Evolutionary conservation across 2,888 invertebrate genomes (phyloP).

Genomic region (Sacculina carcini): DNA sequence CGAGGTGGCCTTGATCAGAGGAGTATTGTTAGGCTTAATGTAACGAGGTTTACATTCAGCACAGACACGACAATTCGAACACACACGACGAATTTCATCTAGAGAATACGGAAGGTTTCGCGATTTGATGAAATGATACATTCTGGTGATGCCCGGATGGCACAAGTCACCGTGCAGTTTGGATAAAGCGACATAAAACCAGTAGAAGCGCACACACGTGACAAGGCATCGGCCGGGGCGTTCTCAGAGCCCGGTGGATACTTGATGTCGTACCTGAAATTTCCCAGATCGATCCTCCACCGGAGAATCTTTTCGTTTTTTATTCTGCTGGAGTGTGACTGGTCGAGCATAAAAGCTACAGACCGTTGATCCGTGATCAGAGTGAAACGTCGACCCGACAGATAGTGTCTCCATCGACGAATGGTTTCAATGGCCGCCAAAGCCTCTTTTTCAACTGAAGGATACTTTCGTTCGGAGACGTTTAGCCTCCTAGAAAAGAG

Average conservation of each 20-base stretch:
- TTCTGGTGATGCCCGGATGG: background rate
- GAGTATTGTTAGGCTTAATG: background rate
- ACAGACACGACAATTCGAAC: too few species aligned
- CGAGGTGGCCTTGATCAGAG: slow-evolving; percentile 13
- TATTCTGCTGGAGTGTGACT: background rate
- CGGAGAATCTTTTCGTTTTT: background rate
- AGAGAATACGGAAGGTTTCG: too few species aligned
- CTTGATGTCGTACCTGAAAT: background rate
- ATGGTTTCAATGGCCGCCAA: background rate
- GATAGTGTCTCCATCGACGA: background rate
- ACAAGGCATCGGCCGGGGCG: background rate
- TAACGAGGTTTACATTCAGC: too few species aligned
- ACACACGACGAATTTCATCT: too few species aligned
- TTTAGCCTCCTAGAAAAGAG: background rate
- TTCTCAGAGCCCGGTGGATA: background rate
- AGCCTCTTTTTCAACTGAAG: background rate
- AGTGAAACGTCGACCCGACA: background rate
- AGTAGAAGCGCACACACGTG: background rate
- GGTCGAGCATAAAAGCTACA: background rate
- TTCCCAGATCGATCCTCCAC: background rate
- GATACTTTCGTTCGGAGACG: background rate
- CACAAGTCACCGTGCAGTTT: background rate
- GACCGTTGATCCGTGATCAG: background rate
- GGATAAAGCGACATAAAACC: background rate
- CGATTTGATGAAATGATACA: too few species aligned